These are phyloP conservation scores for Stichopus horrens DNA, from an alignment of 53 echinoderm and acorn worm species.

Conservation along the genomic window DNA sequence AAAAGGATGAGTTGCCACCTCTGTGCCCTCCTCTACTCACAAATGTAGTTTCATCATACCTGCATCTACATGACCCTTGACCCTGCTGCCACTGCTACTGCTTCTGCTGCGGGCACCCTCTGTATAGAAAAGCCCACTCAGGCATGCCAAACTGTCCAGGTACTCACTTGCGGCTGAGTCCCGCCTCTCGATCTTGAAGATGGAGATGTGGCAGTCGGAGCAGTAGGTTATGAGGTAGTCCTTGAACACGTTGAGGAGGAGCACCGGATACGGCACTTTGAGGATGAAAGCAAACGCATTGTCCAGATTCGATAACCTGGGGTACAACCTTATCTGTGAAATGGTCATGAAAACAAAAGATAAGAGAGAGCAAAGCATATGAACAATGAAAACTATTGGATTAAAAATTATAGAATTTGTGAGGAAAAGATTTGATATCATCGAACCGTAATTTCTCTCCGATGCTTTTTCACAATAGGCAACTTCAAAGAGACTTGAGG, in stretches of 20 bases:
- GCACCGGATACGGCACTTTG: slow-evolving; percentile 95
- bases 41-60: slow-evolving; percentile 18
- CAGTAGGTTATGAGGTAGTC: slow-evolving; percentile 89
- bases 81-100: background rate
- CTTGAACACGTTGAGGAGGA: slow-evolving; percentile 91
- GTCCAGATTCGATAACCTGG: slow-evolving; percentile 87
- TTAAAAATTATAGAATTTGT: no score
- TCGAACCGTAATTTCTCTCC: no score
- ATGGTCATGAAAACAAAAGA: background rate
- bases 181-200: slow-evolving; percentile 78
- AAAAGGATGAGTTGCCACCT: background rate
- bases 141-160: slow-evolving; percentile 36
- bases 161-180: slow-evolving; percentile 89
- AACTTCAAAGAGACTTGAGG: no score
- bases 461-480: no score
- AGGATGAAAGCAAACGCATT: slow-evolving; percentile 93
- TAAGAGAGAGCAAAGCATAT: no score
- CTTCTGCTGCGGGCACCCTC: background rate
- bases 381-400: no score
- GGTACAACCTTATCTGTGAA: slow-evolving; percentile 82
- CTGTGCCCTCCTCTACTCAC: background rate
- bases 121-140: slow-evolving; percentile 30
- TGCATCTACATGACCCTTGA: slow-evolving; percentile 26
- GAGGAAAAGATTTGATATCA: no score
- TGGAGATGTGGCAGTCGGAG: slow-evolving; percentile 90